Conservation (phyloP, 2,888 invertebrate genomes). For the Plemyria rubiginata region DNA sequence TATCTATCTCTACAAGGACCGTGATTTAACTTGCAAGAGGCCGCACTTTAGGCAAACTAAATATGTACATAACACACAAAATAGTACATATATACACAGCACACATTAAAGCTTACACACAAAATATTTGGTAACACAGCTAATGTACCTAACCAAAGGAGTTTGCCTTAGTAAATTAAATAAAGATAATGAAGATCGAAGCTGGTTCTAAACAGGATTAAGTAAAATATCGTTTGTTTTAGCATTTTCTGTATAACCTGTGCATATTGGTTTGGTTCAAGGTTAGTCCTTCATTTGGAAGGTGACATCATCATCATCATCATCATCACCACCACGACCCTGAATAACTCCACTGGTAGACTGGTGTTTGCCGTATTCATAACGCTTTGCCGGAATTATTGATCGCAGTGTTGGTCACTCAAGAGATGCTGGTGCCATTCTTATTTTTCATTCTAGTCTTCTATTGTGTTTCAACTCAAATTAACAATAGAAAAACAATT, state of each 20-base stretch:
- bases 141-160: slow-evolving; percentile 74
- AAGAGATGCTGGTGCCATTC: too few species aligned
- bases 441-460: too few species aligned
- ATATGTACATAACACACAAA: slow-evolving; percentile 74
- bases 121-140: slow-evolving; percentile 81
- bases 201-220: slow-evolving; percentile 9
- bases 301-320: not conserved
- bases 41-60: slow-evolving; percentile 68
- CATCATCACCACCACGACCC: too few species aligned
- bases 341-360: too few species aligned
- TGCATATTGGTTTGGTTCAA: slow-evolving; percentile 8
- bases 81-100: slow-evolving; percentile 67
- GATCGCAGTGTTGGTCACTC: too few species aligned
- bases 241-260: slow-evolving; percentile 3
- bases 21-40: slow-evolving; percentile 50
- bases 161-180: slow-evolving; percentile 78
- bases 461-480: too few species aligned
- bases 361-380: too few species aligned
- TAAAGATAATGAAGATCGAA: slow-evolving; percentile 59
- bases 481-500: too few species aligned
- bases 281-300: not conserved
- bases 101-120: slow-evolving; percentile 72
- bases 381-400: too few species aligned
- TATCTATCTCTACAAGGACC: slow-evolving; percentile 1
- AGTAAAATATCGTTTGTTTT: slow-evolving; percentile 16